These are phyloP conservation scores for Brassicogethes aeneus DNA, from an alignment of 2,888 invertebrate genomes.

Conservation along the genomic window DNA sequence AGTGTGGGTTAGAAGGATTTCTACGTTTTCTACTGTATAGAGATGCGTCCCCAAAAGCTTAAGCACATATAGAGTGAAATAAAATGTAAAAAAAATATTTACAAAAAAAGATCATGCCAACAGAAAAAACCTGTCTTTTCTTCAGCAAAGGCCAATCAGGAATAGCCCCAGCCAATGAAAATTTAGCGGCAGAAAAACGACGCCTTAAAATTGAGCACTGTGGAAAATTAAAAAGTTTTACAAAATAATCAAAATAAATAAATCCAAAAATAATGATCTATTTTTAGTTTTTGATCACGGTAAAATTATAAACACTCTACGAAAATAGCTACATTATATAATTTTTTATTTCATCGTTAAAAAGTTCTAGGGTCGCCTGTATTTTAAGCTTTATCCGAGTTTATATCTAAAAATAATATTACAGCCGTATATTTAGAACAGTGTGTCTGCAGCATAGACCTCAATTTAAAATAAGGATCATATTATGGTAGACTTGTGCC, in stretches of 20 bases:
- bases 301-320: not conserved
- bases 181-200: conserved; percentile 9
- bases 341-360: not conserved
- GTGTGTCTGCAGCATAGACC: not conserved
- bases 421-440: not conserved
- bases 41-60: conserved; percentile 32
- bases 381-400: not conserved
- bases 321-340: not conserved
- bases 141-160: conserved; percentile 34
- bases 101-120: conserved; percentile 8
- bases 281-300: not conserved
- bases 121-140: conserved; percentile 31
- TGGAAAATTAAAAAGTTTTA: too few species aligned
- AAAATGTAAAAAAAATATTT: conserved; percentile 11
- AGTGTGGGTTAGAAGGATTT: not conserved
- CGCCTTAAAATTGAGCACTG: too few species aligned
- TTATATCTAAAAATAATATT: not conserved
- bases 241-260: too few species aligned
- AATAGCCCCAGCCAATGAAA: conserved; percentile 24
- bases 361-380: too few species aligned
- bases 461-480: not conserved
- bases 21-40: conserved; percentile 27
- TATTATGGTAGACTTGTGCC: too few species aligned
- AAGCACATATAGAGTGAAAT: conserved; percentile 12
- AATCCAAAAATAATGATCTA: not conserved